Evolutionary conservation across 2,888 invertebrate species (phyloP).

Genomic region (Podabrus alpinus): DNA sequence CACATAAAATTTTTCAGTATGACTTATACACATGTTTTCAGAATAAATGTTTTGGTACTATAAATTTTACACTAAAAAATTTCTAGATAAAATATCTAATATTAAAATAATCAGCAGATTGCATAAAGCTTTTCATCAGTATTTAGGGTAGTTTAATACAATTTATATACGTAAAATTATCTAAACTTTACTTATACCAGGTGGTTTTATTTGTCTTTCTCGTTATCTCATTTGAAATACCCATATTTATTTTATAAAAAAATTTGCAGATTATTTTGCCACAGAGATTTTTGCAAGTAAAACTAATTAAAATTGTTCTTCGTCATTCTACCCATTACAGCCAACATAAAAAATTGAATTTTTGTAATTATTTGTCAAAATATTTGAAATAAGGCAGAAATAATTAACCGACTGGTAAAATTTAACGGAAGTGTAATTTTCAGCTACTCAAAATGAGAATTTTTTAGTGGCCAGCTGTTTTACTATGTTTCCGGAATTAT

Average conservation of each 20-base stretch:
- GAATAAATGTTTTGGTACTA: background rate
- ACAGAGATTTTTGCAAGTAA: background rate
- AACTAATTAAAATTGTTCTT: background rate
- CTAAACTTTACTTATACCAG: background rate
- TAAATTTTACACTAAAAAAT: conserved; percentile 1
- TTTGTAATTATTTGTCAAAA: background rate
- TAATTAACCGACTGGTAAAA: background rate
- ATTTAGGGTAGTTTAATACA: background rate
- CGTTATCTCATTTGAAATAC: background rate
- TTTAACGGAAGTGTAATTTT: conserved; percentile 3
- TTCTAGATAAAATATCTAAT: background rate
- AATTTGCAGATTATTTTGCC: background rate
- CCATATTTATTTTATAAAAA: background rate
- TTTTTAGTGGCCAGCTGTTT: conserved; percentile 3
- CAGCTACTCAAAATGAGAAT: conserved; percentile 1
- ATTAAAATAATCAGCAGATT: background rate
- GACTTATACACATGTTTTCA: background rate
- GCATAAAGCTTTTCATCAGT: background rate
- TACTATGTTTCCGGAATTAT: background rate
- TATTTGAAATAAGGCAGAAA: background rate
- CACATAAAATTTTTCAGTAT: background rate
- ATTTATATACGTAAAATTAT: background rate
- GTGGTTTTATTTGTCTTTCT: background rate
- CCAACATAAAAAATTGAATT: background rate
- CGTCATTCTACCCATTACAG: background rate